Percentiles rank a stretch among this genome's conserved stretches.
Conservation (phyloP, 2,113 vertebrate genomes). For the Prietella phreatophila region DNA sequence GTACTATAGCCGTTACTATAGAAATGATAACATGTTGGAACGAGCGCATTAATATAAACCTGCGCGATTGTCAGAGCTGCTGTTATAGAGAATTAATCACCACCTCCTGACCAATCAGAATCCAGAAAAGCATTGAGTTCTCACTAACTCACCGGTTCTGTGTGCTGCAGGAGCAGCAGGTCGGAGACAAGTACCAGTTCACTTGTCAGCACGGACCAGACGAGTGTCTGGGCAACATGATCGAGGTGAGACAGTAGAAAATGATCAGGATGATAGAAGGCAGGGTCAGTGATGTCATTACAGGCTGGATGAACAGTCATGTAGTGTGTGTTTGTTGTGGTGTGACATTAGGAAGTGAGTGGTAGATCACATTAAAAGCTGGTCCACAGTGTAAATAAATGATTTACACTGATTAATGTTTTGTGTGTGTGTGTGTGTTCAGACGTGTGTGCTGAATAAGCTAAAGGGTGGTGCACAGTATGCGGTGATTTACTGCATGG, state of each 20-base stretch:
- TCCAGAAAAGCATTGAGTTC: background rate
- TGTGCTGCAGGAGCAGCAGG: constrained; percentile 73
- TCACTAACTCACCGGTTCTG: background rate
- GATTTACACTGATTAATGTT: no score
- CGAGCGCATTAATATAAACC: no score
- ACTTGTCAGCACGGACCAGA: constrained; percentile 84
- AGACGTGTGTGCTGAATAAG: constrained; percentile 82
- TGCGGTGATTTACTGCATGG: constrained; percentile 80
- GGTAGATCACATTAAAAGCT: background rate
- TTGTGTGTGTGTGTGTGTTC: background rate
- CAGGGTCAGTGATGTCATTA: background rate
- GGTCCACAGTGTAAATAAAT: background rate
- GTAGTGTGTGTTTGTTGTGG: background rate
- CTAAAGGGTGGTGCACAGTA: constrained; percentile 43
- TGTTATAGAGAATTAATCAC: no score
- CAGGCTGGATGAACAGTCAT: background rate
- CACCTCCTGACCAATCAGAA: background rate
- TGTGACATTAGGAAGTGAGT: background rate
- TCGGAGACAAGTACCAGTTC: constrained; percentile 72
- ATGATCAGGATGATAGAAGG: background rate
- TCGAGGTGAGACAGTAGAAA: constrained; percentile 77
- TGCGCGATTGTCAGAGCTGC: no score
- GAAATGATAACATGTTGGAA: no score
- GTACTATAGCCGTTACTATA: no score
- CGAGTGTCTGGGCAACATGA: constrained; percentile 90